phyloP scores from a whole-genome alignment of 2,888 invertebrate genomes.

The Acanthococcus lagerstroemiae region DNA sequence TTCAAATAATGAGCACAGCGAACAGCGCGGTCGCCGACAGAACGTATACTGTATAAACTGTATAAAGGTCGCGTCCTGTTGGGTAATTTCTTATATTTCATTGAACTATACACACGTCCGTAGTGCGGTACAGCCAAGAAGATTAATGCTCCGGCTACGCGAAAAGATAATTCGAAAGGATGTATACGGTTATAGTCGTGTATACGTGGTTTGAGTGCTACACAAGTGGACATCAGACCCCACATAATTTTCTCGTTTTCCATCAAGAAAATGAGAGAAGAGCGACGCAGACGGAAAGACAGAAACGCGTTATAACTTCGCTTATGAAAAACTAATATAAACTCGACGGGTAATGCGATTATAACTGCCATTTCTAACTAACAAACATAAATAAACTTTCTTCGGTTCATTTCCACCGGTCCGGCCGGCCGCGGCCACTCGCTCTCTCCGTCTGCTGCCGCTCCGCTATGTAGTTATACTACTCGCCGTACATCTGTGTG shows the following conservation, averaged over 20 bases:
- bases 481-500: no score
- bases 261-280: not conserved
- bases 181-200: not conserved
- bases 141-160: constrained; percentile 22
- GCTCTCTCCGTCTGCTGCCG: no score
- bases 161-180: constrained; percentile 28
- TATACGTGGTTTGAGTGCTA: constrained; percentile 18
- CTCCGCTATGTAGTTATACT: no score
- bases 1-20: no score
- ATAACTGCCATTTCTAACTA: constrained; percentile 31
- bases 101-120: no score
- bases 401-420: constrained; percentile 13
- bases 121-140: constrained; percentile 15
- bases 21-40: no score
- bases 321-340: constrained; percentile 29
- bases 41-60: no score
- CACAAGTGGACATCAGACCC: constrained; percentile 26
- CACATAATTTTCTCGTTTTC: constrained; percentile 21
- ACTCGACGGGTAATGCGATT: constrained; percentile 25
- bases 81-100: no score
- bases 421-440: not conserved
- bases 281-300: not conserved
- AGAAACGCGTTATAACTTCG: constrained; percentile 19
- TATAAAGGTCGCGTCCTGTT: no score
- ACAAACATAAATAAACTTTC: constrained; percentile 29